Conservation (phyloP, 2,797 vertebrate genomes). For the Trachops cirrhosus region DNA sequence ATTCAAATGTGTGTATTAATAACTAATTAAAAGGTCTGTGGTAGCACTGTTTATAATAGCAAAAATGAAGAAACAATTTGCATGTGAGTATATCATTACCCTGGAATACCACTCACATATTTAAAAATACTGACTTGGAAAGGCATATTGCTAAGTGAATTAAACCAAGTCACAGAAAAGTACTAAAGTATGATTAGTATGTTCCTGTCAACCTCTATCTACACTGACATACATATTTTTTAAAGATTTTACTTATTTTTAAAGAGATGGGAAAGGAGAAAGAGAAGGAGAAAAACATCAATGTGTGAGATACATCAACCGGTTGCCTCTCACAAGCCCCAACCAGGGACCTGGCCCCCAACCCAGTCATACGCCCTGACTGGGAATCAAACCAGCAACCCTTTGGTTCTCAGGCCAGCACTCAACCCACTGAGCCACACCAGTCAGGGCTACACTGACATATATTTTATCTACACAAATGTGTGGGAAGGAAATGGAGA, state of each 20-base stretch:
- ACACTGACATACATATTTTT: neutral
- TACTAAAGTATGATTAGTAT: neutral
- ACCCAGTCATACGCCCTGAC: too few species aligned
- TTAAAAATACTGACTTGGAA: conserved; percentile 33
- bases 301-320: too few species aligned
- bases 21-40: neutral
- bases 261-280: too few species aligned
- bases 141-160: neutral
- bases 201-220: neutral
- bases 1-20: neutral
- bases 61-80: neutral
- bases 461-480: neutral
- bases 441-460: neutral
- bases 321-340: too few species aligned
- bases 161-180: conserved; percentile 14
- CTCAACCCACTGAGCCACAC: too few species aligned
- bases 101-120: neutral
- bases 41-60: neutral
- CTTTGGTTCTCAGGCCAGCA: too few species aligned
- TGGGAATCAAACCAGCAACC: too few species aligned
- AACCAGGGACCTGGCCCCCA: too few species aligned
- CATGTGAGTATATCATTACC: neutral
- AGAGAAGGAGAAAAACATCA: too few species aligned
- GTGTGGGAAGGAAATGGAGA: neutral
- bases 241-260: too few species aligned